phyloP scores from a whole-genome alignment of 2,797 vertebrate species.

The Hydrolagus colliei region DNA sequence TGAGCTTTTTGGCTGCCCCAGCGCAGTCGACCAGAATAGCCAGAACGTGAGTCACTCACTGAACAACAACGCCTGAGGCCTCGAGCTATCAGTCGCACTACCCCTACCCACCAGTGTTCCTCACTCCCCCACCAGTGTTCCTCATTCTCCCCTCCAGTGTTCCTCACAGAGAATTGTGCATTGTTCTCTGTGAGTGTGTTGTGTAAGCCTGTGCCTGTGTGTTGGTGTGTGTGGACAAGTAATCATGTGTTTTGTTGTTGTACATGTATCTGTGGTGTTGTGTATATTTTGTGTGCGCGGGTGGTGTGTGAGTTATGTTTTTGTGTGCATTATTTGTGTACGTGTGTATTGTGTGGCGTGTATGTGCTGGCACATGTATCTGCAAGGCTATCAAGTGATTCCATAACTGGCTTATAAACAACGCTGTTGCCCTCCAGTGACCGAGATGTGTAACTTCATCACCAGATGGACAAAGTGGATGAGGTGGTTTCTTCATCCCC shows the following conservation, averaged over 20 bases:
- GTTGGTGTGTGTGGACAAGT: too few relatives aligned
- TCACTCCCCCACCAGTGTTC: background rate
- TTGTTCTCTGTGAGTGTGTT: too few relatives aligned
- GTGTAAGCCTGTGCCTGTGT: too few relatives aligned
- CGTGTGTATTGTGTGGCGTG: too few relatives aligned
- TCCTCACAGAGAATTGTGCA: background rate
- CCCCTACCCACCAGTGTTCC: background rate
- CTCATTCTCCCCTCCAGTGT: background rate
- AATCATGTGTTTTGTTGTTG: too few relatives aligned
- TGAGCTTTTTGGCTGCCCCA: slow-evolving; percentile 91
- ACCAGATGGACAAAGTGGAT: background rate
- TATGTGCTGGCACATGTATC: too few relatives aligned
- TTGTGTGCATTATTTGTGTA: too few relatives aligned
- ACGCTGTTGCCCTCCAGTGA: background rate
- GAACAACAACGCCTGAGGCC: background rate
- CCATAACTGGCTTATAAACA: background rate
- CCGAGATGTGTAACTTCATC: background rate
- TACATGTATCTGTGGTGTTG: too few relatives aligned
- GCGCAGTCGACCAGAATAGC: slow-evolving; percentile 83
- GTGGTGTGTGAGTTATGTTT: too few relatives aligned
- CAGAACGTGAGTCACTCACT: slow-evolving; percentile 72
- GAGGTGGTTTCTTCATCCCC: too few relatives aligned
- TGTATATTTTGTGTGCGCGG: too few relatives aligned
- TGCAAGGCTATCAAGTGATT: too few relatives aligned
- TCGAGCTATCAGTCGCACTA: background rate